Evolutionary conservation across 1,140 invertebrate species (phyloP).

Genomic region (Drosophila pandora): DNA sequence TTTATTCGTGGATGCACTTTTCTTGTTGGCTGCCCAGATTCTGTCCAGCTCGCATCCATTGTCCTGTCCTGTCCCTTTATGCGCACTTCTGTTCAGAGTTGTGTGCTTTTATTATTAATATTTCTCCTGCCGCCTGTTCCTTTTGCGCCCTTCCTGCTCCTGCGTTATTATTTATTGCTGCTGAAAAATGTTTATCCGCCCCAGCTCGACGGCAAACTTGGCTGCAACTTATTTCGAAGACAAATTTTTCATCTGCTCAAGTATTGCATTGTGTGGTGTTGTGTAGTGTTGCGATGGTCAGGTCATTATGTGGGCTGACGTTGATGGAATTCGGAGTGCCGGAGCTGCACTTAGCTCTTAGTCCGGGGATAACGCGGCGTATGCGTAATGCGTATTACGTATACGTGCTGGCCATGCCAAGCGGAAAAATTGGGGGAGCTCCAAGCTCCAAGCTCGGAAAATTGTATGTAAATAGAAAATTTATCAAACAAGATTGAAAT

Average conservation of each 20-base stretch:
- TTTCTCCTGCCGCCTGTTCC: constrained; percentile 34
- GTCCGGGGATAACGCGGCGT: constrained; percentile 58
- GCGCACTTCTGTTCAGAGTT: constrained; percentile 51
- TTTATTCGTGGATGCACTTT: constrained; percentile 82
- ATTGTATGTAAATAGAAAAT: constrained; percentile 78
- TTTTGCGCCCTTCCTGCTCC: constrained; percentile 11
- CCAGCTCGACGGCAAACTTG: constrained; percentile 72
- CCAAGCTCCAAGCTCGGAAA: constrained; percentile 4
- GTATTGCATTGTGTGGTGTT: constrained; percentile 26
- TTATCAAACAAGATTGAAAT: constrained; percentile 73
- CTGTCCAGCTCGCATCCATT: constrained; percentile 59
- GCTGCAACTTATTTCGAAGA: constrained; percentile 76
- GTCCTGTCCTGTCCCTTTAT: constrained; percentile 53
- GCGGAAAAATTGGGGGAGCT: constrained; percentile 20
- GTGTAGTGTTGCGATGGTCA: constrained; percentile 43
- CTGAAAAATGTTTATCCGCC: constrained; percentile 80
- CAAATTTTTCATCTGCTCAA: constrained; percentile 65
- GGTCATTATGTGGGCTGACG: constrained; percentile 79
- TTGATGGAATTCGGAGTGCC: constrained; percentile 67
- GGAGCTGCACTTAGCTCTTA: constrained; percentile 70
- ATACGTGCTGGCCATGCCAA: constrained; percentile 67
- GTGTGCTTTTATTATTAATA: constrained; percentile 80
- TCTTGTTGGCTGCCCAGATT: constrained; percentile 66
- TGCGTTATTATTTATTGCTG: constrained; percentile 78
- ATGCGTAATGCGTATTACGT: constrained; percentile 75